Evolutionary conservation across 1,140 invertebrate genomes (phyloP).

Genomic region (Pissodes strobi): DNA sequence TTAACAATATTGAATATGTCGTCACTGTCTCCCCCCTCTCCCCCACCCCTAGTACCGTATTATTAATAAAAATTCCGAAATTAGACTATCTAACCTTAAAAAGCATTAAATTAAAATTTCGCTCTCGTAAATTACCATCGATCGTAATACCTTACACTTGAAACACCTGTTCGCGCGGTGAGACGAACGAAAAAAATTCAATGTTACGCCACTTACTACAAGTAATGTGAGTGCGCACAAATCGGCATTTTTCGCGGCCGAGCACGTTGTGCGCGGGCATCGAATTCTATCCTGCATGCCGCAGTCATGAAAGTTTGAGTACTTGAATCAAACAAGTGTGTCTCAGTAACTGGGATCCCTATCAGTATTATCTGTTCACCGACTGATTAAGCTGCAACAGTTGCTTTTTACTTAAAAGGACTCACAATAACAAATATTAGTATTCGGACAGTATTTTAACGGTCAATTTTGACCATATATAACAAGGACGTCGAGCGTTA

Average conservation of each 20-base stretch:
- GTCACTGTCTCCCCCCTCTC: too few species aligned
- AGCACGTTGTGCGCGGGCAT: constrained; percentile 33
- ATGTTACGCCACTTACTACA: constrained; percentile 19
- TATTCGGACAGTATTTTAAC: constrained; percentile 27
- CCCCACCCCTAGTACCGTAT: too few species aligned
- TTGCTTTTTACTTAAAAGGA: constrained; percentile 21
- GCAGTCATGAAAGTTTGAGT: constrained; percentile 22
- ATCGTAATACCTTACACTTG: constrained; percentile 10
- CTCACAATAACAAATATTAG: constrained; percentile 14
- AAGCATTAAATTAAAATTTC: neutral
- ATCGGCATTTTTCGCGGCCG: neutral
- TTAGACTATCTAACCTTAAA: too few species aligned
- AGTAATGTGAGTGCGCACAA: too few species aligned
- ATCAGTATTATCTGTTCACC: constrained; percentile 35
- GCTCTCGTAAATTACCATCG: neutral
- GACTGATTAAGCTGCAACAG: constrained; percentile 31
- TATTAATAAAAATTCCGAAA: too few species aligned
- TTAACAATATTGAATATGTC: too few species aligned
- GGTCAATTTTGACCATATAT: constrained; percentile 24
- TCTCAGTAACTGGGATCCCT: constrained; percentile 29
- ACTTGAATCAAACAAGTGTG: constrained; percentile 37
- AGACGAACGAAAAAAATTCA: constrained; percentile 21
- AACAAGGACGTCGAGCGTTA: constrained; percentile 10
- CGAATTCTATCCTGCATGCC: constrained; percentile 8
- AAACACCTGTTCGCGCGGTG: constrained; percentile 16